These are phyloP conservation scores for Lucilia cuprina DNA, from an alignment of 1,140 invertebrate species.

Conservation along the genomic window DNA sequence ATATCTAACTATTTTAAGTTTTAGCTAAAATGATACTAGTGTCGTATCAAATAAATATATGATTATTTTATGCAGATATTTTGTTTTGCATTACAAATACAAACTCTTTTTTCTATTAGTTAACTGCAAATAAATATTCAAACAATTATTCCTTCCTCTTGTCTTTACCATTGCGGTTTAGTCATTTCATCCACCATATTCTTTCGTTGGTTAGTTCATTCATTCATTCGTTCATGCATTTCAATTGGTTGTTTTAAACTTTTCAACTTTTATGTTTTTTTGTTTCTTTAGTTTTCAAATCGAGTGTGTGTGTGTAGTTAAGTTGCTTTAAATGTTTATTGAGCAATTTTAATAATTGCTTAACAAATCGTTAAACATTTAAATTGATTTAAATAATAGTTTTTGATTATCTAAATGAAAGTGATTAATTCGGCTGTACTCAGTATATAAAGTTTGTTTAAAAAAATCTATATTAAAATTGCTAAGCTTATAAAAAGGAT, in stretches of 20 bases:
- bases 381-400: slow-evolving; percentile 31
- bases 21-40: neutral
- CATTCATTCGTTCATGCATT: neutral
- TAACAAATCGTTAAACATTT: slow-evolving; percentile 34
- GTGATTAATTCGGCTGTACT: slow-evolving; percentile 22
- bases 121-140: neutral
- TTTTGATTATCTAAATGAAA: slow-evolving; percentile 33
- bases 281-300: neutral
- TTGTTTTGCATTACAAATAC: slow-evolving; percentile 7
- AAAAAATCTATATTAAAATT: neutral
- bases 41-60: slow-evolving; percentile 21
- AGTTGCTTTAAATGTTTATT: slow-evolving; percentile 16
- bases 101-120: neutral
- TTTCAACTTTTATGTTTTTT: neutral
- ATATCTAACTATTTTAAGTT: neutral
- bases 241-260: neutral
- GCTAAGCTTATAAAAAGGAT: neutral
- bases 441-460: neutral
- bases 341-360: slow-evolving; percentile 34
- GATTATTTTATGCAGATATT: slow-evolving; percentile 26
- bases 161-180: slow-evolving; percentile 6
- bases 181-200: neutral
- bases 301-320: neutral
- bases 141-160: neutral
- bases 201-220: neutral